Evolutionary conservation across 2,113 vertebrate genomes (phyloP).

Genomic region (Chlorodrepanis virens): DNA sequence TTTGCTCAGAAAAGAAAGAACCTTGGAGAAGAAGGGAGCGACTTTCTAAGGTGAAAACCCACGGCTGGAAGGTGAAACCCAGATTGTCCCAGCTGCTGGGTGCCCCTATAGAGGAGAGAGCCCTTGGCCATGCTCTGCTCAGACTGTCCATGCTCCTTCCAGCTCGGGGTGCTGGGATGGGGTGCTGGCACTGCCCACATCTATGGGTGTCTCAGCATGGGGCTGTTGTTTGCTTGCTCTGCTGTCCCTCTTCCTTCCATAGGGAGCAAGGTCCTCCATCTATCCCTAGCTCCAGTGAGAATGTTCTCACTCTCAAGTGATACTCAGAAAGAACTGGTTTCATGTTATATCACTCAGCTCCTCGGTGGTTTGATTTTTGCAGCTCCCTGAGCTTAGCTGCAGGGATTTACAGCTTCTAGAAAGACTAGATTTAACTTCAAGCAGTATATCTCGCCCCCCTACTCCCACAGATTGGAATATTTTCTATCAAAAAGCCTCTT

Average conservation of each 20-base stretch:
- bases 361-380: neutral
- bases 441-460: neutral
- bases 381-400: neutral
- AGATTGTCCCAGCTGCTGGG: accelerated
- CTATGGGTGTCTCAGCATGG: accelerated
- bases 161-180: neutral
- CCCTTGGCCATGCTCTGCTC: neutral
- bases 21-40: neutral
- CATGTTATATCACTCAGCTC: neutral
- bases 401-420: neutral
- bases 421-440: neutral
- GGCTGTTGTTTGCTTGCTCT: neutral
- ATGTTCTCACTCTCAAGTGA: neutral
- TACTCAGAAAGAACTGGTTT: neutral
- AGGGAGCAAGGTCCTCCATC: neutral
- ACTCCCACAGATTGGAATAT: neutral
- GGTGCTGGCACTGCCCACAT: neutral
- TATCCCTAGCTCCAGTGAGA: neutral
- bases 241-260: neutral
- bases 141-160: neutral
- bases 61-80: neutral
- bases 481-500: neutral
- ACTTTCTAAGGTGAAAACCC: neutral
- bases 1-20: neutral
- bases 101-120: accelerated